Evolutionary conservation across 2,797 vertebrate genomes (phyloP).

Genomic region (Hippopotamyrus pictus): DNA sequence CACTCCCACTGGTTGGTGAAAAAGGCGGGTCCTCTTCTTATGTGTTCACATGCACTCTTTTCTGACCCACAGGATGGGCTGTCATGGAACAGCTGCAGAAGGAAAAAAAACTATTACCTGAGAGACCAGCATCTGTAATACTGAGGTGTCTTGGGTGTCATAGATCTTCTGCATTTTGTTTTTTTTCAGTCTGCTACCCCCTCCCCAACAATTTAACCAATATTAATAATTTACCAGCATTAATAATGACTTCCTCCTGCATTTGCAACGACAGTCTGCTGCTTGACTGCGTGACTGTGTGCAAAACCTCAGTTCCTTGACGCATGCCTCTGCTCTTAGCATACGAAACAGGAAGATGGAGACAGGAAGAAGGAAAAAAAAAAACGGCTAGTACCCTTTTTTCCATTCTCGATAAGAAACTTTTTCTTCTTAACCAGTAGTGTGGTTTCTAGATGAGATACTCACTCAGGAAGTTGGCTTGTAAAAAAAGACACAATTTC

Average conservation of each 20-base stretch:
- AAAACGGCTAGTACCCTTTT: not conserved
- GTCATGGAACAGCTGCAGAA: not conserved
- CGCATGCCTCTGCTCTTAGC: not conserved
- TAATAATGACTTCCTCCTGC: not conserved
- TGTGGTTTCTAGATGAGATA: not conserved
- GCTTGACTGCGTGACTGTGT: not conserved
- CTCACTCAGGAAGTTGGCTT: not conserved
- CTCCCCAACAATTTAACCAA: not conserved
- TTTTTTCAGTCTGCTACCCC: not conserved
- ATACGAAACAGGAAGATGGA: slow-evolving; percentile 13
- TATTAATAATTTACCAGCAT: not conserved
- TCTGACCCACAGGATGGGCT: not conserved
- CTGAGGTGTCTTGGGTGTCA: not conserved
- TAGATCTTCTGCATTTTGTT: not conserved
- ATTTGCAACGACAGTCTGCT: not conserved
- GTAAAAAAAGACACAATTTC: not conserved
- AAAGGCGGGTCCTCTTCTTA: not conserved
- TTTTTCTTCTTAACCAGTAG: not conserved
- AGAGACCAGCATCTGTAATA: not conserved
- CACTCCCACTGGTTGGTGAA: not conserved
- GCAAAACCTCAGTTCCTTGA: not conserved
- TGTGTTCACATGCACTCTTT: not conserved
- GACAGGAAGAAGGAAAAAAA: slow-evolving; percentile 13
- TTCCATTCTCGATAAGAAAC: not conserved
- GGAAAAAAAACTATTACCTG: not conserved